Percentiles rank a stretch among this genome's conserved stretches.
These are phyloP conservation scores for Sebastes iracundus DNA, from an alignment of 2,797 vertebrate genomes.

Conservation along the genomic window DNA sequence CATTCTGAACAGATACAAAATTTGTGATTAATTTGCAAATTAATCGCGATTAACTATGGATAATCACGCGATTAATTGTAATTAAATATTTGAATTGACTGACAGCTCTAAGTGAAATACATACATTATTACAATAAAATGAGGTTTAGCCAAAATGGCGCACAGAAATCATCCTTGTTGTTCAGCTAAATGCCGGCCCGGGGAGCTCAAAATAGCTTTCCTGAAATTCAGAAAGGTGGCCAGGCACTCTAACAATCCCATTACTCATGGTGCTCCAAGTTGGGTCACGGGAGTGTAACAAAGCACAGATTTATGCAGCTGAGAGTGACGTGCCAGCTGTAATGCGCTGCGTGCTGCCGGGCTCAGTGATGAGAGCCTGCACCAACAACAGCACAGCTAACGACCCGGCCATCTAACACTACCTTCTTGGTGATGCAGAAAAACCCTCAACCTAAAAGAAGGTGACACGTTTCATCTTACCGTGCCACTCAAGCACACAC, in stretches of 20 bases:
- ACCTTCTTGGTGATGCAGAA: conserved; percentile 9
- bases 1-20: no score
- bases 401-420: not conserved
- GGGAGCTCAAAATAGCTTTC: conserved; percentile 13
- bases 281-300: conserved; percentile 26
- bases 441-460: not conserved
- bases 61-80: no score
- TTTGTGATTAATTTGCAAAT: no score
- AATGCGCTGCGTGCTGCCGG: conserved; percentile 16
- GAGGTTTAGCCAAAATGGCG: not conserved
- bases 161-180: not conserved
- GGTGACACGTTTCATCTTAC: conserved; percentile 3
- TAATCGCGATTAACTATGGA: no score
- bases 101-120: not conserved
- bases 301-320: conserved; percentile 35
- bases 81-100: no score
- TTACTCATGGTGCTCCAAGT: conserved; percentile 11
- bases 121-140: not conserved
- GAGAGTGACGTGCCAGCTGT: conserved; percentile 35
- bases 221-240: conserved; percentile 22
- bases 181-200: not conserved
- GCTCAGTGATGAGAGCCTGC: conserved; percentile 28
- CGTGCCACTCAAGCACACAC: not conserved
- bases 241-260: conserved; percentile 29
- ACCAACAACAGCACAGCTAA: conserved; percentile 22